phyloP scores from a whole-genome alignment of 1,140 invertebrate genomes.

The Metopolophium dirhodum region DNA sequence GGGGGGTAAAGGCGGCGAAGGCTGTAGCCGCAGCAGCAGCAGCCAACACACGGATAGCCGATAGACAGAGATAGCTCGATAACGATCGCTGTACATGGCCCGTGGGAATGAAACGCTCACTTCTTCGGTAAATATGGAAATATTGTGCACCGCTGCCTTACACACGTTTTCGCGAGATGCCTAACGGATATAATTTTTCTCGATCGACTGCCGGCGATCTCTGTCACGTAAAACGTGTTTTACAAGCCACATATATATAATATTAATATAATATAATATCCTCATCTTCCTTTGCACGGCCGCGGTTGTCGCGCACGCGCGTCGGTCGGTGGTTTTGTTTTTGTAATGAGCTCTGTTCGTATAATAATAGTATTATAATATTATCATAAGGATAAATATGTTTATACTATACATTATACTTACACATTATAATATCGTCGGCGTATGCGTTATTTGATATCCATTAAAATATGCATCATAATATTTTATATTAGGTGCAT shows the following conservation, averaged over 20 bases:
- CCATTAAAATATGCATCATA: neutral
- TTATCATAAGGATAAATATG: neutral
- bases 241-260: constrained; percentile 37
- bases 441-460: neutral
- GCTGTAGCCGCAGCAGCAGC: no score
- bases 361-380: neutral
- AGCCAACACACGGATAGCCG: neutral
- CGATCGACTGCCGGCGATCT: constrained; percentile 53
- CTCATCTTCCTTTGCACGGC: neutral
- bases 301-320: neutral
- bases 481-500: neutral
- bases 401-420: neutral
- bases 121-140: constrained; percentile 52
- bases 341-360: neutral
- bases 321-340: neutral
- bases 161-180: constrained; percentile 52
- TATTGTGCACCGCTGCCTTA: constrained; percentile 41
- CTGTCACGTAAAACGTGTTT: constrained; percentile 53
- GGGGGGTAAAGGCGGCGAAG: neutral
- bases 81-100: constrained; percentile 52
- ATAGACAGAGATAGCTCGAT: constrained; percentile 22
- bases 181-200: constrained; percentile 51
- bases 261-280: constrained; percentile 21
- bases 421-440: neutral
- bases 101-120: constrained; percentile 51